A percentile compares a stretch with the other conserved stretches of the same genome.
Evolutionary conservation across 2,888 invertebrate genomes (phyloP).

Genomic region (Parasteatoda lunata): DNA sequence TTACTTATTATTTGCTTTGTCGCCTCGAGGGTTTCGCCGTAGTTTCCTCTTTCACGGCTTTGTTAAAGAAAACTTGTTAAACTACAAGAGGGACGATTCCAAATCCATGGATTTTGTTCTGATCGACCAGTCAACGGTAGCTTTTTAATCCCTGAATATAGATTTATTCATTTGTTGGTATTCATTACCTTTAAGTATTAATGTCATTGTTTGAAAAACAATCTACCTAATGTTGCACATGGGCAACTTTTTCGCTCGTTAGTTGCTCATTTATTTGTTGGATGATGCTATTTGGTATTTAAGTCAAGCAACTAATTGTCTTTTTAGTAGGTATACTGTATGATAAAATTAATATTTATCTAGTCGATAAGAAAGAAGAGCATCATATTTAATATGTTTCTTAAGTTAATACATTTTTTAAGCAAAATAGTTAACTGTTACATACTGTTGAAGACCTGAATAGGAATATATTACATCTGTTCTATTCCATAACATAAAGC

Average conservation of each 20-base stretch:
- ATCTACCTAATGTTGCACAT: neutral
- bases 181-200: slow-evolving; percentile 2
- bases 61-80: neutral
- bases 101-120: neutral
- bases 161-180: neutral
- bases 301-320: too few relatives aligned
- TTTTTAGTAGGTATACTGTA: too few relatives aligned
- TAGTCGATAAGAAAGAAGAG: too few relatives aligned
- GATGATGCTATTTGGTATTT: neutral
- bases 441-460: too few relatives aligned
- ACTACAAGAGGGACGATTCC: slow-evolving; percentile 6
- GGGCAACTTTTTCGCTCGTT: neutral
- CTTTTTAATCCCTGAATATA: neutral
- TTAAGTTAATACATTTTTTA: too few relatives aligned
- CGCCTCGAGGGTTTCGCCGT: slow-evolving; percentile 11
- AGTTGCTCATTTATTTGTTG: neutral
- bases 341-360: too few relatives aligned
- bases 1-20: slow-evolving; percentile 45
- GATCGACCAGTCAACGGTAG: neutral
- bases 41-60: slow-evolving; percentile 17
- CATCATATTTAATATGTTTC: too few relatives aligned
- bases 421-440: too few relatives aligned
- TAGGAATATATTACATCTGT: too few relatives aligned
- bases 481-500: too few relatives aligned
- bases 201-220: neutral